A percentile compares a stretch with the other conserved stretches of the same genome.
Conservation (phyloP, 1,140 invertebrate genomes). For the Panagrolaimus sp. region DNA sequence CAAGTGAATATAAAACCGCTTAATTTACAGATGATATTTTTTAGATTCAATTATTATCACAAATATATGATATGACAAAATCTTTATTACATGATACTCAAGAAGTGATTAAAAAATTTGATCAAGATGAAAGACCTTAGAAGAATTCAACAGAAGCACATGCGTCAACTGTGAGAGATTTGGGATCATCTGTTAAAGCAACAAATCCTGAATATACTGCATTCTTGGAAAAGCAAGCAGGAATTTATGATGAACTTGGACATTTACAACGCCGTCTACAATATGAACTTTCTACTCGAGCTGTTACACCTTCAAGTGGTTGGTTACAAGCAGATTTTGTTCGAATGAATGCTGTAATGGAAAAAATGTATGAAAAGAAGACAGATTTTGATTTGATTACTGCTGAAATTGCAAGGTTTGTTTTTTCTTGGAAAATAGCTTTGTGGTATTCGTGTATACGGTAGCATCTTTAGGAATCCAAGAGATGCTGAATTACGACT, state of each 20-base stretch:
- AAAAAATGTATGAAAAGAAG: background rate
- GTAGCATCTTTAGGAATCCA: too few species aligned
- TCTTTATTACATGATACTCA: background rate
- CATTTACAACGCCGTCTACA: background rate
- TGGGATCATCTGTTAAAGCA: background rate
- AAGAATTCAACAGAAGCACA: background rate
- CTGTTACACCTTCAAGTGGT: background rate
- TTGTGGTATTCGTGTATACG: too few species aligned
- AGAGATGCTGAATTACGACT: background rate
- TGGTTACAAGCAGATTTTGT: background rate
- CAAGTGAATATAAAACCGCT: too few species aligned
- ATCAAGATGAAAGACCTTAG: background rate
- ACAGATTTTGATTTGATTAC: background rate
- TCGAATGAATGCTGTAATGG: background rate
- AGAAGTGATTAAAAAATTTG: background rate
- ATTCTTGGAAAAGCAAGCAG: background rate
- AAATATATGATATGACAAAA: background rate
- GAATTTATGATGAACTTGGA: background rate
- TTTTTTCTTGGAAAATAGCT: background rate
- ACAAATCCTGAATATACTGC: background rate
- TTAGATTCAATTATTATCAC: background rate
- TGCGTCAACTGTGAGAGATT: background rate
- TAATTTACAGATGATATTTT: too few species aligned
- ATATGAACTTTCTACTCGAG: background rate
- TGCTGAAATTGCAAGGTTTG: background rate